Evolutionary conservation across 2,888 invertebrate genomes (phyloP).

Genomic region (Drosophila conformis): DNA sequence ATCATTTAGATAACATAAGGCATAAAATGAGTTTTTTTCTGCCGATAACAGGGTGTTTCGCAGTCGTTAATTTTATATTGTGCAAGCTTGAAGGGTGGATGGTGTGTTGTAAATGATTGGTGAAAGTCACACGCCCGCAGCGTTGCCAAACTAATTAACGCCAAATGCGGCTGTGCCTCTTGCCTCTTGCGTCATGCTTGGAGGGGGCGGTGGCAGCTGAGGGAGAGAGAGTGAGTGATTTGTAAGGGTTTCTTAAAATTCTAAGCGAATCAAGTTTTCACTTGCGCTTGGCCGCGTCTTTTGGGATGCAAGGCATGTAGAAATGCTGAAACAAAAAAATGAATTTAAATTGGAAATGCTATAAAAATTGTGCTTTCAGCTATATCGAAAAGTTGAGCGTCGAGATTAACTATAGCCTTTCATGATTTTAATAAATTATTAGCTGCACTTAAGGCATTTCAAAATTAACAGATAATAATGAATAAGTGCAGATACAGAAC

Average conservation of each 20-base stretch:
- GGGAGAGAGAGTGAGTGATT: neutral
- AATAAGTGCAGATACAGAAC: neutral
- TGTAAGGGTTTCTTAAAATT: slow-evolving; percentile 20
- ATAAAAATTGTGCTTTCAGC: neutral
- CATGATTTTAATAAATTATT: neutral
- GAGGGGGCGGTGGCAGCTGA: neutral
- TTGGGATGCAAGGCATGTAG: neutral
- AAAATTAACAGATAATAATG: neutral
- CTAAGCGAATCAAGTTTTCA: slow-evolving; percentile 3
- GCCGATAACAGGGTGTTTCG: neutral
- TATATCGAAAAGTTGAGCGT: neutral
- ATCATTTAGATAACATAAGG: neutral
- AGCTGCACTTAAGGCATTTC: neutral
- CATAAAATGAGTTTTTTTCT: neutral
- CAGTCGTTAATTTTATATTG: neutral
- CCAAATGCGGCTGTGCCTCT: slow-evolving; percentile 62
- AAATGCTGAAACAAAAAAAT: neutral
- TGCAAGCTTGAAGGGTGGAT: slow-evolving; percentile 11
- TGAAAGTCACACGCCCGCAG: slow-evolving; percentile 70
- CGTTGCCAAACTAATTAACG: slow-evolving; percentile 76
- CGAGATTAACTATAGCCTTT: neutral
- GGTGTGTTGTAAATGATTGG: slow-evolving; percentile 67
- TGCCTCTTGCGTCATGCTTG: slow-evolving; percentile 7
- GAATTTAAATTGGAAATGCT: neutral
- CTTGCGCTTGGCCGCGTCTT: neutral